A percentile compares a stretch with the other conserved stretches of the same genome.
phyloP scores from a whole-genome alignment of 2,797 vertebrate species.

The Sorex maritimensis region DNA sequence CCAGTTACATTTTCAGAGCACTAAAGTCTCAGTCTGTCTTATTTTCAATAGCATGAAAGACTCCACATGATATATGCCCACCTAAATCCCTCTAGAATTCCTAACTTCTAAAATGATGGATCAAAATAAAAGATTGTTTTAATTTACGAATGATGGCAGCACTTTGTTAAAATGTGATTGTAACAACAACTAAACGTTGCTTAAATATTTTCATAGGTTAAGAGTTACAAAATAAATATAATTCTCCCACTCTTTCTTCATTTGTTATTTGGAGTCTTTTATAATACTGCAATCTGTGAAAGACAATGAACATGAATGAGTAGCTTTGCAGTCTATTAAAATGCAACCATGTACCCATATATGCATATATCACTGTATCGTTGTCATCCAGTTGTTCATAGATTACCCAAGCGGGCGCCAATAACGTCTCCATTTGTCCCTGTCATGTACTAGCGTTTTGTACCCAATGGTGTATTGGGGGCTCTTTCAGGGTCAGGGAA shows the following conservation, averaged over 20 bases:
- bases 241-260: conserved; percentile 5
- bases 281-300: background rate
- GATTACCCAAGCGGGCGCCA: background rate
- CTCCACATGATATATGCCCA: background rate
- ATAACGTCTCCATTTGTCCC: too few species aligned
- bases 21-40: background rate
- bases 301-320: background rate
- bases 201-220: background rate
- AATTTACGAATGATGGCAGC: background rate
- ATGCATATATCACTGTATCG: too few species aligned
- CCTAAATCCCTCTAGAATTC: background rate
- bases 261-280: conserved; percentile 13
- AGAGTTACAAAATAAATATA: background rate
- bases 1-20: background rate
- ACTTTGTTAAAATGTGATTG: background rate
- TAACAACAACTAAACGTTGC: background rate
- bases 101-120: background rate
- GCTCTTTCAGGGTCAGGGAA: too few species aligned
- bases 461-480: too few species aligned
- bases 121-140: conserved; percentile 12
- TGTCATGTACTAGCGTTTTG: too few species aligned
- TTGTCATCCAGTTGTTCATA: background rate
- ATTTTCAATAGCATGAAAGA: background rate
- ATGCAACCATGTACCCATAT: background rate
- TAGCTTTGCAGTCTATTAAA: conserved; percentile 1